phyloP scores from a whole-genome alignment of 2,797 vertebrate species.

The Pseudotriccus pelzelni region DNA sequence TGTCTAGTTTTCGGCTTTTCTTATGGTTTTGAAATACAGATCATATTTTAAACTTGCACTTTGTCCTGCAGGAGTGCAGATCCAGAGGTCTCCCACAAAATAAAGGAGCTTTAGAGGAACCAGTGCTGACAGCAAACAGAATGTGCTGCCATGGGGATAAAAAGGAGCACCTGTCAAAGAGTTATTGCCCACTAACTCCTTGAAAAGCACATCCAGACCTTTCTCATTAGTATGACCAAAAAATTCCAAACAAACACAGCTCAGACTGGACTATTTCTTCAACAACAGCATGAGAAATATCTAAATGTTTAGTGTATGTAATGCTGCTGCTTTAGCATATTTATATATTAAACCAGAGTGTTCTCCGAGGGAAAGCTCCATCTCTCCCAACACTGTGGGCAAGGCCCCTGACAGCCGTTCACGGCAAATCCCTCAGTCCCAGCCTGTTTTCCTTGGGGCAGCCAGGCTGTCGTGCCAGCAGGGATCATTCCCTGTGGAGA shows the following conservation, averaged over 20 bases:
- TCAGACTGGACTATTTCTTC: background rate
- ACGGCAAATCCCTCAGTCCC: background rate
- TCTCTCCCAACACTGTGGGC: background rate
- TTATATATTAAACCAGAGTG: rapidly evolving
- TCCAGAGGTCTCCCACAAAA: background rate
- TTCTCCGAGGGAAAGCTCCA: background rate
- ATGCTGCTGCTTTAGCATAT: background rate
- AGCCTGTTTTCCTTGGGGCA: background rate
- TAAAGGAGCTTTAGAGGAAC: background rate
- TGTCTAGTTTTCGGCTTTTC: background rate
- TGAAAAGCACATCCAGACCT: background rate
- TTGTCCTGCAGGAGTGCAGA: background rate
- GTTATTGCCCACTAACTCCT: background rate
- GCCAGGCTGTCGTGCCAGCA: background rate
- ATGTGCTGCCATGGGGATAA: background rate
- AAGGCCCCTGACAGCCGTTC: background rate
- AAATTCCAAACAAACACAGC: background rate
- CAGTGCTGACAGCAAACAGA: background rate
- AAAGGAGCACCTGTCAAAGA: background rate
- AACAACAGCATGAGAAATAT: background rate
- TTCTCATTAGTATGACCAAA: background rate
- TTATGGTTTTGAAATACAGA: background rate
- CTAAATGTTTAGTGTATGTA: background rate
- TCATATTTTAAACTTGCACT: background rate
- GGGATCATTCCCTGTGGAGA: rapidly evolving